Conservation (phyloP, 1,140 invertebrate species). For the Bemisia tabaci region DNA sequence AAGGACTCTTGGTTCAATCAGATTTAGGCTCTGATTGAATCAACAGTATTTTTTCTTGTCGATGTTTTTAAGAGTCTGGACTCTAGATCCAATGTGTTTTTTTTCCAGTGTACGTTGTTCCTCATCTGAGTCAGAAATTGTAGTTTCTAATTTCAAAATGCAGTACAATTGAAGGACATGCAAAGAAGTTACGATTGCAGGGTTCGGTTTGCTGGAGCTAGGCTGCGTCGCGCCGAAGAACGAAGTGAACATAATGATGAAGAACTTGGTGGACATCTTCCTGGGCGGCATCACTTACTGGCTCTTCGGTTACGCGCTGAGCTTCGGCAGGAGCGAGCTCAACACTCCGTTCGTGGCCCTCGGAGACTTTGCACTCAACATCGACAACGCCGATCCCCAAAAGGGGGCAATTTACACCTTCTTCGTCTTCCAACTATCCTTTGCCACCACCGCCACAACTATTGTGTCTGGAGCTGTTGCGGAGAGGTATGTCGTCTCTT, state of each 20-base stretch:
- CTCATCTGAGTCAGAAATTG: no score
- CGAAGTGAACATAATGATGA: slow-evolving; percentile 96
- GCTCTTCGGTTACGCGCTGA: slow-evolving; percentile 86
- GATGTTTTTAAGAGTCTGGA: no score
- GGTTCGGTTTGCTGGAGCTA: slow-evolving; percentile 83
- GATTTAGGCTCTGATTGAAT: no score
- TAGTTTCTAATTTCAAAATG: no score
- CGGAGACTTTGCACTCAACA: slow-evolving; percentile 54
- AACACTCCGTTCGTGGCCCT: slow-evolving; percentile 60
- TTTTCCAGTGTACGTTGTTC: no score
- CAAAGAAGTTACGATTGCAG: slow-evolving; percentile 12
- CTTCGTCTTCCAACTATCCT: slow-evolving; percentile 76
- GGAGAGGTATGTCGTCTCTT: slow-evolving; percentile 58
- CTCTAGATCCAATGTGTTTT: no score
- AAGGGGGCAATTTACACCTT: slow-evolving; percentile 68
- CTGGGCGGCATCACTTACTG: slow-evolving; percentile 87
- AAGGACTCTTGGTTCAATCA: no score
- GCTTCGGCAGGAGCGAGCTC: slow-evolving; percentile 55
- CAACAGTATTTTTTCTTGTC: no score
- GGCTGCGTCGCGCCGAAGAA: slow-evolving; percentile 87
- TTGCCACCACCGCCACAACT: slow-evolving; percentile 81
- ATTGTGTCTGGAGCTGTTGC: slow-evolving; percentile 86
- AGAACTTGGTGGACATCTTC: slow-evolving; percentile 84
- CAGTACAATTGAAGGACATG: no score
- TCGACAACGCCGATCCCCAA: slow-evolving; percentile 44